Evolutionary conservation across 2,113 vertebrate species (phyloP).

Genomic region (Mormyrus lacerda): DNA sequence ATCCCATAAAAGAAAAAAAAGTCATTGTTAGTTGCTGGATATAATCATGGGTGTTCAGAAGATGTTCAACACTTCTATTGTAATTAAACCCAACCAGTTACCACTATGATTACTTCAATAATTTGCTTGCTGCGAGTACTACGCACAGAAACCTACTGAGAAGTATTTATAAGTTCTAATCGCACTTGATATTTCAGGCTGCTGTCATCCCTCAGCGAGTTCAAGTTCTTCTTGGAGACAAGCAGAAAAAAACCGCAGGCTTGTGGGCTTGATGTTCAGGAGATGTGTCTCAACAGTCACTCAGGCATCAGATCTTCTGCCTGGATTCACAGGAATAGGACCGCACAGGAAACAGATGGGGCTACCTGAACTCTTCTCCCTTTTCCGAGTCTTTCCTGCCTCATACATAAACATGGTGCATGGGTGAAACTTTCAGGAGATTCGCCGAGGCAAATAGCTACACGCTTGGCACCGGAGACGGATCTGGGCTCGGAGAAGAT

Average conservation of each 20-base stretch:
- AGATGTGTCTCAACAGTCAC: background rate
- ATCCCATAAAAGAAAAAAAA: background rate
- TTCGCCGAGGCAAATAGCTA: constrained; percentile 16
- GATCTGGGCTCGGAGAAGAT: constrained; percentile 18
- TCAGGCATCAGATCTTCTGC: background rate
- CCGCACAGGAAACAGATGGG: background rate
- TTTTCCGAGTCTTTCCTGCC: constrained; percentile 5
- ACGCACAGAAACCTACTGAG: background rate
- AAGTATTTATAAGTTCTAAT: constrained; percentile 4
- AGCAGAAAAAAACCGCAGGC: background rate
- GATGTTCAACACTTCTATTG: background rate
- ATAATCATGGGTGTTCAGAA: background rate
- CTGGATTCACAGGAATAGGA: background rate
- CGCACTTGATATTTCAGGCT: background rate
- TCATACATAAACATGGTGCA: constrained; percentile 42
- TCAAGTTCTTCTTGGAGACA: background rate
- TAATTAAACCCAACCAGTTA: background rate
- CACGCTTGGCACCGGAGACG: constrained; percentile 9
- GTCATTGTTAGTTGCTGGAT: background rate
- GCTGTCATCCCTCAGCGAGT: background rate
- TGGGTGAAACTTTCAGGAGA: constrained; percentile 8
- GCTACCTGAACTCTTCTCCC: background rate
- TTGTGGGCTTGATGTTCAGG: background rate
- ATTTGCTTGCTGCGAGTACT: background rate
- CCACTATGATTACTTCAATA: background rate